Percentiles rank a stretch among this genome's conserved stretches.
These are phyloP conservation scores for Ariolimax columbianus DNA, from an alignment of 2,888 invertebrate genomes.

Conservation along the genomic window DNA sequence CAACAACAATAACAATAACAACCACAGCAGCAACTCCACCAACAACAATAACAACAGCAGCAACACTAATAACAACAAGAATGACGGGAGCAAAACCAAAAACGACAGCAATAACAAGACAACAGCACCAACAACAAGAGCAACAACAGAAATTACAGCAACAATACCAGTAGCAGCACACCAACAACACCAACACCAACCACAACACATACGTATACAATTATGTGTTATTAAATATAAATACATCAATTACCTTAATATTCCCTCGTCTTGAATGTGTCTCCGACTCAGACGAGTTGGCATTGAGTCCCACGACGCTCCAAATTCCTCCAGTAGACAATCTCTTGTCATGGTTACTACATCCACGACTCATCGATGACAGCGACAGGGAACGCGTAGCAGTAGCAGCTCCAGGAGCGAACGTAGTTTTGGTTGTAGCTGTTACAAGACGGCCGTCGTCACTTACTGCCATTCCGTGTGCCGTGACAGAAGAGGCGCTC, in stretches of 20 bases:
- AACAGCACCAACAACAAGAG: too few relatives aligned
- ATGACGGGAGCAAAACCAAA: too few relatives aligned
- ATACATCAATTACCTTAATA: conserved; percentile 56
- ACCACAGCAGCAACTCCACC: too few relatives aligned
- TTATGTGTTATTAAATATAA: neutral
- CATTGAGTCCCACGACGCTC: conserved; percentile 3
- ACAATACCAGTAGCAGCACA: too few relatives aligned
- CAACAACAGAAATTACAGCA: too few relatives aligned
- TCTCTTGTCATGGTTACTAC: neutral
- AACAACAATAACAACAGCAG: too few relatives aligned
- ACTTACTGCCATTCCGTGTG: neutral
- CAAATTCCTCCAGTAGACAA: neutral
- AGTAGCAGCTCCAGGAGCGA: neutral
- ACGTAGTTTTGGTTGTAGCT: neutral
- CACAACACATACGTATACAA: neutral
- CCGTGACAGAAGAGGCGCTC: conserved; percentile 28
- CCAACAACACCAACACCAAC: neutral
- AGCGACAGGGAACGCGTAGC: neutral
- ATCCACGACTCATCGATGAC: neutral
- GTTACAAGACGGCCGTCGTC: conserved; percentile 1
- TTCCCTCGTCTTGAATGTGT: conserved; percentile 52
- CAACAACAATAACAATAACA: too few relatives aligned
- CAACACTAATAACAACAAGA: too few relatives aligned
- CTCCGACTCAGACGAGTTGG: conserved; percentile 55
- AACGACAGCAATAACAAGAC: too few relatives aligned